Evolutionary conservation across 2,797 vertebrate species (phyloP).

Genomic region (Brachyrhaphis roseni): DNA sequence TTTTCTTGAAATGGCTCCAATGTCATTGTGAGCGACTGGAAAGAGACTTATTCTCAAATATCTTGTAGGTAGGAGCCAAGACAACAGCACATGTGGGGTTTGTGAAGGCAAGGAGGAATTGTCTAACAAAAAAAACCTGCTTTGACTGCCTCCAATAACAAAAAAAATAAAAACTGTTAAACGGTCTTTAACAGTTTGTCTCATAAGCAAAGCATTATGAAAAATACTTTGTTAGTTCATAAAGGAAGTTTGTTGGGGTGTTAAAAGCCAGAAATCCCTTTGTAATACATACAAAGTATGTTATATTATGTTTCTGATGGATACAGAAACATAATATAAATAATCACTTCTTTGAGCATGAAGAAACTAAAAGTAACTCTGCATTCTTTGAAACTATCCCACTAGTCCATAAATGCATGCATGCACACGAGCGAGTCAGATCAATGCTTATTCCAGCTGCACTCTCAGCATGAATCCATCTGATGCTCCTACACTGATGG

Average conservation of each 20-base stretch:
- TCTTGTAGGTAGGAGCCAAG: constrained; percentile 28
- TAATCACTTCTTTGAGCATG: neutral
- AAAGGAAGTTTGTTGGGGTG: constrained; percentile 18
- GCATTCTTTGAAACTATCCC: neutral
- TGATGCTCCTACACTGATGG: constrained; percentile 20
- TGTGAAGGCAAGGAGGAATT: constrained; percentile 38
- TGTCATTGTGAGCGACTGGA: constrained; percentile 27
- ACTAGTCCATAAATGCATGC: constrained; percentile 37
- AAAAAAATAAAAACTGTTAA: constrained; percentile 21
- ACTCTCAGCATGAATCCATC: constrained; percentile 41
- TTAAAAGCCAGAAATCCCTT: constrained; percentile 15
- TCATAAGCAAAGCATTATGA: too few species aligned
- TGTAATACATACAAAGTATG: constrained; percentile 10
- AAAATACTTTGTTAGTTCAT: constrained; percentile 12
- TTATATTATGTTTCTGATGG: too few species aligned
- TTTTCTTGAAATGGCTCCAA: constrained; percentile 60
- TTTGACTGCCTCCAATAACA: constrained; percentile 31
- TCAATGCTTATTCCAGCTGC: constrained; percentile 51
- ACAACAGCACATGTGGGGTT: constrained; percentile 25
- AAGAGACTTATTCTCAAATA: constrained; percentile 37
- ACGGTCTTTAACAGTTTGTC: neutral
- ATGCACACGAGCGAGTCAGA: constrained; percentile 25
- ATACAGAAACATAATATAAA: neutral
- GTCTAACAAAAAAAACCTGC: constrained; percentile 17
- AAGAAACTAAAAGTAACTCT: neutral